These are phyloP conservation scores for Xylota segnis DNA, from an alignment of 2,888 invertebrate genomes.

Conservation along the genomic window DNA sequence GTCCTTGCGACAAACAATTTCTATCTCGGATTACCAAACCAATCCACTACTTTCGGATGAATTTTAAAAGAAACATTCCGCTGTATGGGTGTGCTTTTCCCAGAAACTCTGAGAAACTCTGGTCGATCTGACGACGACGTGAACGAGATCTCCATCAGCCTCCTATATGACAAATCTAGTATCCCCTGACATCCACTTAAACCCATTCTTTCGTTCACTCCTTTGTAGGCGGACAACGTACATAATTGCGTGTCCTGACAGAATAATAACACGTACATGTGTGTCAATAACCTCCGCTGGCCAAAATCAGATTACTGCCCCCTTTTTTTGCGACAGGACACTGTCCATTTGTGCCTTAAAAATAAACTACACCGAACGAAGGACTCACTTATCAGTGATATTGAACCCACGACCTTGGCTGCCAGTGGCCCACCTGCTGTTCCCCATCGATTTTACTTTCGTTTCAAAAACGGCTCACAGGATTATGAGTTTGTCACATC, in stretches of 20 bases:
- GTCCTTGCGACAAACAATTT: too few relatives aligned
- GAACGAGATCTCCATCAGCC: neutral
- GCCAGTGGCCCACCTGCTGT: neutral
- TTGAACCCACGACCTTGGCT: neutral
- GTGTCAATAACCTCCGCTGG: conserved; percentile 2
- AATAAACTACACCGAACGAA: neutral
- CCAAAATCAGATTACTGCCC: neutral
- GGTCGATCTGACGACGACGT: neutral
- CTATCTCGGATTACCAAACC: too few relatives aligned
- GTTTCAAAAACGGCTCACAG: neutral
- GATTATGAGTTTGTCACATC: conserved; percentile 1
- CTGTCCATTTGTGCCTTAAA: neutral
- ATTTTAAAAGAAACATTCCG: too few relatives aligned
- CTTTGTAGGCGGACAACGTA: neutral
- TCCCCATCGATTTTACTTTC: neutral
- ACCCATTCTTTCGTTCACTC: neutral
- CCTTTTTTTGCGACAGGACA: neutral
- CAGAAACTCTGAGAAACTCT: too few relatives aligned
- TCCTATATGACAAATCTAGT: neutral
- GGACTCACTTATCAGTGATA: neutral
- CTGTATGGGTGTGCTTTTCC: too few relatives aligned
- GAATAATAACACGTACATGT: neutral
- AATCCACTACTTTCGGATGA: too few relatives aligned
- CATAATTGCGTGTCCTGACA: neutral
- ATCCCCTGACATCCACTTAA: neutral